A percentile compares a stretch with the other conserved stretches of the same genome.
Conservation (phyloP, 64 coral and sea anemone species). For the Anthopleura sola region DNA sequence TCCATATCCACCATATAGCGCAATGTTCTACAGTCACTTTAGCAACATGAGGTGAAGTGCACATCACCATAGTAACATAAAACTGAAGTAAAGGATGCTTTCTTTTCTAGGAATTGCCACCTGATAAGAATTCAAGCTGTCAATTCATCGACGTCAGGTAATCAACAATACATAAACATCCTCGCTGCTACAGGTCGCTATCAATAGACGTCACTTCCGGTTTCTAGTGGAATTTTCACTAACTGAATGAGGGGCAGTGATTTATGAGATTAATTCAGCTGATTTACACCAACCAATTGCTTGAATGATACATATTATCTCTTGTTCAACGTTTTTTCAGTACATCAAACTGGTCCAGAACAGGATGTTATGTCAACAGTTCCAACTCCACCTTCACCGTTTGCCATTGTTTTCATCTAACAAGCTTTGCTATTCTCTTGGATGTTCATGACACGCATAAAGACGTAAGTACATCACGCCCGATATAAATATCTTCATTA, state of each 20-base stretch:
- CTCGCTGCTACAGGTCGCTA: too few species aligned
- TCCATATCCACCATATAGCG: too few species aligned
- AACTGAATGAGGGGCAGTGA: too few species aligned
- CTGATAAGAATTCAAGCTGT: neutral
- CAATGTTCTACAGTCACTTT: too few species aligned
- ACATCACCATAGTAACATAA: neutral
- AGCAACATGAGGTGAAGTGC: too few species aligned
- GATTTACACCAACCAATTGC: neutral
- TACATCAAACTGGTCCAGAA: conserved; percentile 20
- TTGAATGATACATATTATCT: neutral
- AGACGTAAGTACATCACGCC: neutral
- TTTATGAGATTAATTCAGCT: too few species aligned
- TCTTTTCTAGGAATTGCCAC: neutral
- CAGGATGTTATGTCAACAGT: conserved; percentile 18
- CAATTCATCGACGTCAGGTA: neutral
- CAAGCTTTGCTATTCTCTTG: conserved; percentile 58
- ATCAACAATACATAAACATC: neutral
- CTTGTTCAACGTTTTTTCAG: neutral
- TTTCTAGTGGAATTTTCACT: too few species aligned
- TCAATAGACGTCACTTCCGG: too few species aligned
- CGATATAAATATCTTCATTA: too few species aligned
- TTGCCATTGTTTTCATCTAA: conserved; percentile 52
- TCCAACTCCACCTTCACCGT: neutral
- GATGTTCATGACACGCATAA: conserved; percentile 42
- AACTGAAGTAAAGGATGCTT: neutral